phyloP scores from a whole-genome alignment of 2,888 invertebrate species.

The Leucophora obtusa region DNA sequence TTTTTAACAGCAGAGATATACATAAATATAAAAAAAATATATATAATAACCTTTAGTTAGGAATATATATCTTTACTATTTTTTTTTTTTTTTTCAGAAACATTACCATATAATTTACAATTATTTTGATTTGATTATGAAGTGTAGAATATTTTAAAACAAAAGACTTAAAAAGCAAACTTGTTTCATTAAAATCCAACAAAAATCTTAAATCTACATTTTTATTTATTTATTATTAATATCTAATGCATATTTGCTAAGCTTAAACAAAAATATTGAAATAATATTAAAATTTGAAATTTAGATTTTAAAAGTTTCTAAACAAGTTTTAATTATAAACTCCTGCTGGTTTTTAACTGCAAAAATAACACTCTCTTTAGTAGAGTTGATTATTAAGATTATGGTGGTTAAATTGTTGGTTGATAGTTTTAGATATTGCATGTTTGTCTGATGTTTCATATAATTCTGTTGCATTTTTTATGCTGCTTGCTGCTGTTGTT shows the following conservation, averaged over 20 bases:
- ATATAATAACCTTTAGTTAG: constrained; percentile 29
- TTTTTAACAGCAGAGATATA: constrained; percentile 14
- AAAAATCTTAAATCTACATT: not conserved
- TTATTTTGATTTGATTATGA: constrained; percentile 7
- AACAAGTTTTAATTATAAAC: constrained; percentile 54
- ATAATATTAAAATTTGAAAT: not conserved
- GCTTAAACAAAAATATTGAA: constrained; percentile 1
- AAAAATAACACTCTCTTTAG: constrained; percentile 36
- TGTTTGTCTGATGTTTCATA: constrained; percentile 23
- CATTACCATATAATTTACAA: constrained; percentile 20
- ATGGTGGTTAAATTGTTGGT: not conserved
- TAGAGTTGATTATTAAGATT: constrained; percentile 27
- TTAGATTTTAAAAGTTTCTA: not conserved
- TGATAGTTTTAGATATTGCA: constrained; percentile 38
- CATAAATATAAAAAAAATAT: not conserved
- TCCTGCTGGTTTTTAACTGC: constrained; percentile 51
- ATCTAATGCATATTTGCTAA: not conserved
- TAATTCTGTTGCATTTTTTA: no score
- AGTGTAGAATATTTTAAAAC: not conserved
- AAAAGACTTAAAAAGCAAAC: constrained; percentile 46
- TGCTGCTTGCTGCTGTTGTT: not conserved
- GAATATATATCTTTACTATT: no score
- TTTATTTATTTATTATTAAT: not conserved
- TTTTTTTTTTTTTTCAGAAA: not conserved
- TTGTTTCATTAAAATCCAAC: not conserved